Base-by-base conservation (phyloP, 2,797 vertebrate species). In the Synaphobranchus kaupii region DNA sequence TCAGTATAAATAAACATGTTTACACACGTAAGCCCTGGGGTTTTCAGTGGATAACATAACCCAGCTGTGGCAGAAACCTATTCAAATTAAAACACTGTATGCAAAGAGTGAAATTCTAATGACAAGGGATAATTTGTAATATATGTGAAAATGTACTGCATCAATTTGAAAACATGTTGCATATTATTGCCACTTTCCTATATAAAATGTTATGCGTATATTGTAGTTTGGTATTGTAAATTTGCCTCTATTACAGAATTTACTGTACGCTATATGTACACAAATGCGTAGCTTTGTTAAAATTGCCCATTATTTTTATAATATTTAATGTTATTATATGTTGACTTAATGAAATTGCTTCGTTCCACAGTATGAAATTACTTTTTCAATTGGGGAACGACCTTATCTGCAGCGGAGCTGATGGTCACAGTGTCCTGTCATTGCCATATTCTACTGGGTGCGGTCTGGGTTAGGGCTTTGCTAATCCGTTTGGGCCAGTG, bases 1-100 rank as follows among this genome's bases (percentile, higher is more conserved):
- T 88, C 52, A 71, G 85, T 85, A 87, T 89, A 85, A 89, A 84
- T 86, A 44, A 87, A 63, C 81, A 78, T 87, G 81, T 89, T 73
- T 87, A 66, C 7, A 85, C 39, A 56, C 39, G 25, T 31, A 28
- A 7, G 39, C 66, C 44, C 84, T 83, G 47, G 63, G 54, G 34
- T 50, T 39, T 86, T 83, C 50, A 80, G 15, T 48, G 15, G 71
- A 20, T 25, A 6, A 48, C 44, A n/a, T 10, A 20, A 52, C 34
- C 48, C 52, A 44, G 52, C 56, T 58, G 28, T n/a, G 78, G 73
- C 56, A 83, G n/a, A 86, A 56, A 31, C 15, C 20, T 22, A 44
- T 50, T 80, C 15, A 84, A 54, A 84, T 58, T 2, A 76, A 80
- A 22, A 50, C 44, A 48, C 76, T 80, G 28, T 31, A 76, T 34